phyloP scores from a whole-genome alignment of 2,113 vertebrate species.

The Strix uralensis region DNA sequence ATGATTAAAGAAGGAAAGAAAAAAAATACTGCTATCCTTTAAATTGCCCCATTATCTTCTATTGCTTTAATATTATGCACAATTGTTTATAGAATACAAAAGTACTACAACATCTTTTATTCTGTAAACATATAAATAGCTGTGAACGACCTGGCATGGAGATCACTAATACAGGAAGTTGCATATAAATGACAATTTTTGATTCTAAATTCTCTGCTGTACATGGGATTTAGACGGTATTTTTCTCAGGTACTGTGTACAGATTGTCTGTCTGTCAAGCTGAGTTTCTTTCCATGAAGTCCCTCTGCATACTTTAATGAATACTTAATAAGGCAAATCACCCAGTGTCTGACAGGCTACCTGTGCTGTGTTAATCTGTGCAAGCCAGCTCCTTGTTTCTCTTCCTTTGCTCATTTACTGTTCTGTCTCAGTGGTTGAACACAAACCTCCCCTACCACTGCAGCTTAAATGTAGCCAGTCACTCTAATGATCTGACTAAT shows the following conservation, averaged over 20 bases:
- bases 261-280: neutral
- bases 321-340: constrained; percentile 8
- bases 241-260: neutral
- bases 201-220: neutral
- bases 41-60: neutral
- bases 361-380: neutral
- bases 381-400: neutral
- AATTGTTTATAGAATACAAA: neutral
- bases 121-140: neutral
- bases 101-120: neutral
- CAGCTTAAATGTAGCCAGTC: neutral
- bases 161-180: neutral
- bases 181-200: neutral
- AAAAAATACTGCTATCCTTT: neutral
- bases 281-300: neutral
- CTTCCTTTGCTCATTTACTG: neutral
- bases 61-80: neutral
- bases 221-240: neutral
- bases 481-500: neutral
- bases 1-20: neutral
- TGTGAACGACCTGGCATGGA: neutral
- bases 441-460: neutral
- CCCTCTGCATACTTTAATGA: neutral
- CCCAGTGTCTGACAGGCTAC: neutral
- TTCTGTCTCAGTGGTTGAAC: neutral